phyloP scores from a whole-genome alignment of 2,113 vertebrate genomes.

The Ifrita kowaldi region DNA sequence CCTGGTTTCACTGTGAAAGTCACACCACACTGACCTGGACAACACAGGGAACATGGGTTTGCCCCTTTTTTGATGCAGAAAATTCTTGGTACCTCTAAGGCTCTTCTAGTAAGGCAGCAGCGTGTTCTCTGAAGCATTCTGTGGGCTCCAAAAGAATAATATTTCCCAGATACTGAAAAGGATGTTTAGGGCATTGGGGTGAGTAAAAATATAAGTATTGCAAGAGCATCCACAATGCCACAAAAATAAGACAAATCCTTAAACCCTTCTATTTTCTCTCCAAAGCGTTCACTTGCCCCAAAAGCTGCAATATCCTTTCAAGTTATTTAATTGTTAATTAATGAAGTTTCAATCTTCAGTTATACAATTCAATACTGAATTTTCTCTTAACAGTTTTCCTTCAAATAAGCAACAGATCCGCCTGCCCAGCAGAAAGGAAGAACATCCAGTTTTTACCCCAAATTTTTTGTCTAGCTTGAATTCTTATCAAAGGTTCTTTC shows the following conservation, averaged over 20 bases:
- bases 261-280: neutral
- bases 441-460: neutral
- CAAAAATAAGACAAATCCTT: neutral
- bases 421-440: neutral
- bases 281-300: neutral
- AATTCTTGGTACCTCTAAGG: neutral
- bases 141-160: neutral
- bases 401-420: neutral
- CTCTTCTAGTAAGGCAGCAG: neutral
- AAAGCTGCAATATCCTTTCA: neutral
- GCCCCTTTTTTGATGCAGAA: neutral
- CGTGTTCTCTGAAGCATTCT: neutral
- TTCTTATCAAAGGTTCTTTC: neutral
- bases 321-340: neutral
- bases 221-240: conserved; percentile 6
- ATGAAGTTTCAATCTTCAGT: neutral
- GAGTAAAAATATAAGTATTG: conserved; percentile 26
- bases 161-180: neutral
- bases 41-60: neutral
- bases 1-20: neutral
- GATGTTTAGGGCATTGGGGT: neutral
- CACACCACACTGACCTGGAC: neutral
- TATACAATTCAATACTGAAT: neutral
- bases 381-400: neutral
- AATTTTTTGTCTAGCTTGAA: neutral